phyloP scores from a whole-genome alignment of 2,888 invertebrate genomes.

The Acanthosepion esculentum region DNA sequence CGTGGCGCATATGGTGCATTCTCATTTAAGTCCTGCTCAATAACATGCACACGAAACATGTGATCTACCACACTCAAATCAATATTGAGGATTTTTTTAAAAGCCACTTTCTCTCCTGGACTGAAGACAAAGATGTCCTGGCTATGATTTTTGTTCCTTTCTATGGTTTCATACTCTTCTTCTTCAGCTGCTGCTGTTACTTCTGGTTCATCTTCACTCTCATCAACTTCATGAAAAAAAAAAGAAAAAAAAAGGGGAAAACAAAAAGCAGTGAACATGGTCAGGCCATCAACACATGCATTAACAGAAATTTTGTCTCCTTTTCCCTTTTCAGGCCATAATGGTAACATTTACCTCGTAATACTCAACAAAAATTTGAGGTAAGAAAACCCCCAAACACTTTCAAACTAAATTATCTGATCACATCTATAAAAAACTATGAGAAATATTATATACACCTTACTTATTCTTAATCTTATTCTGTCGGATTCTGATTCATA shows the following conservation, averaged over 20 bases:
- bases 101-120: constrained; percentile 66
- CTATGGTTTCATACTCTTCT: constrained; percentile 52
- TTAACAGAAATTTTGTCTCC: no score
- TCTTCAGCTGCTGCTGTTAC: constrained; percentile 51
- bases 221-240: constrained; percentile 48
- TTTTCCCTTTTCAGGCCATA: no score
- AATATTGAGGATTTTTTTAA: constrained; percentile 70
- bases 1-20: constrained; percentile 60
- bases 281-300: no score
- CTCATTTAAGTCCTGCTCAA: constrained; percentile 73
- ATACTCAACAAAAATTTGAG: no score
- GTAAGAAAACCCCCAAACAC: no score
- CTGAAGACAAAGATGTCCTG: constrained; percentile 67
- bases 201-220: constrained; percentile 47
- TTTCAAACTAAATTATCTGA: no score
- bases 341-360: no score
- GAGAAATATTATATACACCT: no score
- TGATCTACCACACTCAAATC: constrained; percentile 70
- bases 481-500: no score
- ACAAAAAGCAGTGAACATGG: no score
- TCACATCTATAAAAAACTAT: no score
- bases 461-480: no score
- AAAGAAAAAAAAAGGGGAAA: background rate
- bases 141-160: constrained; percentile 59
- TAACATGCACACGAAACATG: constrained; percentile 65